phyloP scores from a whole-genome alignment of 2,113 vertebrate species.

The Lycaon pictus region DNA sequence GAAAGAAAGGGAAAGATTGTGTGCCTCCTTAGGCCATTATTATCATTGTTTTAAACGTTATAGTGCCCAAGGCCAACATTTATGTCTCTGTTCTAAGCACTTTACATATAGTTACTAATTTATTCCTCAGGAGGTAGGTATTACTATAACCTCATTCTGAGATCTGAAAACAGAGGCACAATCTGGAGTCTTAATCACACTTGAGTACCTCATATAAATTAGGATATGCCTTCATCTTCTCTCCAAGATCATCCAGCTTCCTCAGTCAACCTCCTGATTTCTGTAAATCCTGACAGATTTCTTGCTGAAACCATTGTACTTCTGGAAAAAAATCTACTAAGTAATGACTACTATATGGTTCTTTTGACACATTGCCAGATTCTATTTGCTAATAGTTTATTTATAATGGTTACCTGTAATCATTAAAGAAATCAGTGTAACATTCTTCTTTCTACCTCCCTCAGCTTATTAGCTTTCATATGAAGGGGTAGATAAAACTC shows the following conservation, averaged over 20 bases:
- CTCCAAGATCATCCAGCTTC: neutral
- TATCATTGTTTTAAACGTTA: neutral
- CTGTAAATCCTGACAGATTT: neutral
- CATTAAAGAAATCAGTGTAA: neutral
- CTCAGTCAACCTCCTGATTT: neutral
- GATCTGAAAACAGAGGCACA: neutral
- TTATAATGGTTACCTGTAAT: neutral
- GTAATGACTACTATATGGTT: neutral
- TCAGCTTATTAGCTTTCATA: neutral
- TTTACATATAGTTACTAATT: neutral
- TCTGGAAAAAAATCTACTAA: slow-evolving; percentile 15
- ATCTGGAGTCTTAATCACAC: neutral
- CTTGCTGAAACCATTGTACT: neutral
- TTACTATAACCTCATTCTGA: neutral
- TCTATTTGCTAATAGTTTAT: neutral
- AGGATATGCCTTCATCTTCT: neutral
- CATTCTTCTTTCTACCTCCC: neutral
- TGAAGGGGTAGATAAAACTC: neutral
- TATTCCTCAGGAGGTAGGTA: neutral
- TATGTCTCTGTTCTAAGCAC: neutral
- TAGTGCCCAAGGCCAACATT: neutral
- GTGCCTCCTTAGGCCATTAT: neutral
- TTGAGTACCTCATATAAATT: neutral
- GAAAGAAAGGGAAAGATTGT: neutral
- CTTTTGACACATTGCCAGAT: neutral